phyloP scores from a whole-genome alignment of 2,888 invertebrate genomes.

The Antheraea yamamai region DNA sequence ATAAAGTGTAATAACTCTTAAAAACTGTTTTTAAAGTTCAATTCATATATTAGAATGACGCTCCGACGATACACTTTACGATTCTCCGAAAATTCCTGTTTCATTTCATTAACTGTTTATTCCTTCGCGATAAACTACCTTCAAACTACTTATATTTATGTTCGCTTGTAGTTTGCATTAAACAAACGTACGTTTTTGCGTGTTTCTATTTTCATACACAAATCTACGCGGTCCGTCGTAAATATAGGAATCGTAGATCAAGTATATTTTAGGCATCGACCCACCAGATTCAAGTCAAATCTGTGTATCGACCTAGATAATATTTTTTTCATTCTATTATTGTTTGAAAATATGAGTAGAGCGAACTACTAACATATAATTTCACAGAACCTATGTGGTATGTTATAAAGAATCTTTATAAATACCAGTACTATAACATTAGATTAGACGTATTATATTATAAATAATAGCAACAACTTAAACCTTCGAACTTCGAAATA shows the following conservation, averaged over 20 bases:
- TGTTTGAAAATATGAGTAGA: background rate
- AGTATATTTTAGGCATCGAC: background rate
- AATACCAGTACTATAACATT: background rate
- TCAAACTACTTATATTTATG: slow-evolving; percentile 25
- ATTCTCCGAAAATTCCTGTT: slow-evolving; percentile 13
- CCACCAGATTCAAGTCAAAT: no score
- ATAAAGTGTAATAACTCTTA: background rate
- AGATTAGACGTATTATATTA: no score
- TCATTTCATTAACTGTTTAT: slow-evolving; percentile 7
- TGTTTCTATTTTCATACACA: slow-evolving; percentile 9
- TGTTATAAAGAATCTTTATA: background rate
- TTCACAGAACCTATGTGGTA: no score
- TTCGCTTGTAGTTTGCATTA: slow-evolving; percentile 6
- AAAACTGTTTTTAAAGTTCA: slow-evolving; percentile 20
- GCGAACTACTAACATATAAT: background rate
- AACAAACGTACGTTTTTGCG: slow-evolving; percentile 10
- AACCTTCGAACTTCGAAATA: no score
- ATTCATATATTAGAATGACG: slow-evolving; percentile 19
- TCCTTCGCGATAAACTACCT: slow-evolving; percentile 13
- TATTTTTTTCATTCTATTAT: background rate
- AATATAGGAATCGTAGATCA: slow-evolving; percentile 1
- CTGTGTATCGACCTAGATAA: background rate
- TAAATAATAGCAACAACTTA: no score
- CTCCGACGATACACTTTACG: background rate
- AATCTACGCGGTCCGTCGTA: background rate